phyloP scores from a whole-genome alignment of 2,888 invertebrate genomes.

The Drosophila subsilvestris region DNA sequence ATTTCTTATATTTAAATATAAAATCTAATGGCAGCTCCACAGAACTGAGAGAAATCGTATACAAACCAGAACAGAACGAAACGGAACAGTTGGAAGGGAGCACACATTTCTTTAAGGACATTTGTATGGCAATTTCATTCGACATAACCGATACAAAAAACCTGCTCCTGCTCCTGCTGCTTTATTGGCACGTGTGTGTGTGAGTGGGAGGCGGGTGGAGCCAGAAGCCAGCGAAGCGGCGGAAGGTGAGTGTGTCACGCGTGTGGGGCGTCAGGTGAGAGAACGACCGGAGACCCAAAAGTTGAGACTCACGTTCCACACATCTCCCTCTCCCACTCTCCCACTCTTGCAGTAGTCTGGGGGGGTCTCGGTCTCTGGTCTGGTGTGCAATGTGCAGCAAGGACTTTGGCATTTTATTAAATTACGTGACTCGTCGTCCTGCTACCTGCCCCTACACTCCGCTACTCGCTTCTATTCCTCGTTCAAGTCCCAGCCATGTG shows the following conservation, averaged over 20 bases:
- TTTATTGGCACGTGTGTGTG: conserved; percentile 32
- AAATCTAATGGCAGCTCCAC: not conserved
- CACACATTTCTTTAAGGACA: conserved; percentile 30
- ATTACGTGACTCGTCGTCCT: conserved; percentile 62
- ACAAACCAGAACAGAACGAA: not conserved
- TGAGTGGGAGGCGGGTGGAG: not conserved
- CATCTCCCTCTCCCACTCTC: conserved; percentile 19
- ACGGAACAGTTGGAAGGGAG: no score
- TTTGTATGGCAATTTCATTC: conserved; percentile 52
- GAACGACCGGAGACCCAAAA: not conserved
- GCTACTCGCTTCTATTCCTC: not conserved
- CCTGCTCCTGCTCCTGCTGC: conserved; percentile 4
- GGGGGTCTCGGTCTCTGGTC: conserved; percentile 7
- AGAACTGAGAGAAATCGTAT: not conserved
- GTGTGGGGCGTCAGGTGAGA: conserved; percentile 28
- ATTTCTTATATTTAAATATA: not conserved
- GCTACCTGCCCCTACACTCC: not conserved
- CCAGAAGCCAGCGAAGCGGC: not conserved
- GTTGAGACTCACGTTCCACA: conserved; percentile 52
- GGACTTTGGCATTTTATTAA: conserved; percentile 76
- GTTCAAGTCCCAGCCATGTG: conserved; percentile 28
- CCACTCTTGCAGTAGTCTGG: conserved; percentile 10
- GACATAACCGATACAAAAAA: conserved; percentile 10
- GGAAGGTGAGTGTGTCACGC: conserved; percentile 26
- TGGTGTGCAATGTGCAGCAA: conserved; percentile 61